Conservation (phyloP, 2,888 invertebrate genomes). For the Leptinotarsa tumamoca region DNA sequence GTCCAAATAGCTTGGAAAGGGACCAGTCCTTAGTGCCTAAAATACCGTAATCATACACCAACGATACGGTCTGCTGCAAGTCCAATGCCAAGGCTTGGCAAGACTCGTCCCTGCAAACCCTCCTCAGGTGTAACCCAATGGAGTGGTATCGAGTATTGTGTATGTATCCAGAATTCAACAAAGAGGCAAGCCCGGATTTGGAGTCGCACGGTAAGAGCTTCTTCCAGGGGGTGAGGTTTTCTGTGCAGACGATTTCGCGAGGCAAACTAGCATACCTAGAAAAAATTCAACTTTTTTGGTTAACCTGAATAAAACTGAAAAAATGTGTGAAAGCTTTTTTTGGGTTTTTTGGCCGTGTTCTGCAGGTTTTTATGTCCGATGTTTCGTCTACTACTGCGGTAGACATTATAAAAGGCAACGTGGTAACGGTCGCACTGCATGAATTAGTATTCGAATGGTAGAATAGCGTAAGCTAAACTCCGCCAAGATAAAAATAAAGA, state of each 20-base stretch:
- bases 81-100: slow-evolving; percentile 76
- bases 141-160: slow-evolving; percentile 96
- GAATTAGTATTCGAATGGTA: too few relatives aligned
- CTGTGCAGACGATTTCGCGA: slow-evolving; percentile 97
- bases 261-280: slow-evolving; percentile 89
- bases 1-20: slow-evolving; percentile 86
- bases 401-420: too few relatives aligned
- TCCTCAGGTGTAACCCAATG: slow-evolving; percentile 85
- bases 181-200: slow-evolving; percentile 85
- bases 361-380: too few relatives aligned
- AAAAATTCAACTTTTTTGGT: background rate
- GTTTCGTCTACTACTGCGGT: too few relatives aligned
- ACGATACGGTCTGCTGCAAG: slow-evolving; percentile 85
- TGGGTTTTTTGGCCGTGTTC: too few relatives aligned
- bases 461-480: too few relatives aligned
- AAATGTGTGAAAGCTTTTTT: too few relatives aligned
- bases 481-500: too few relatives aligned
- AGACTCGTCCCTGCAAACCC: slow-evolving; percentile 74
- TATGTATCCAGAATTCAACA: slow-evolving; percentile 90
- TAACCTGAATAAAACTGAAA: background rate
- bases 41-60: slow-evolving; percentile 86
- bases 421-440: too few relatives aligned
- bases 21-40: slow-evolving; percentile 84
- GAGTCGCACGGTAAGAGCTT: slow-evolving; percentile 96
- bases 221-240: slow-evolving; percentile 98